These are phyloP conservation scores for Phymorhynchus buccinoides DNA, from an alignment of 1,140 invertebrate genomes.

Conservation along the genomic window DNA sequence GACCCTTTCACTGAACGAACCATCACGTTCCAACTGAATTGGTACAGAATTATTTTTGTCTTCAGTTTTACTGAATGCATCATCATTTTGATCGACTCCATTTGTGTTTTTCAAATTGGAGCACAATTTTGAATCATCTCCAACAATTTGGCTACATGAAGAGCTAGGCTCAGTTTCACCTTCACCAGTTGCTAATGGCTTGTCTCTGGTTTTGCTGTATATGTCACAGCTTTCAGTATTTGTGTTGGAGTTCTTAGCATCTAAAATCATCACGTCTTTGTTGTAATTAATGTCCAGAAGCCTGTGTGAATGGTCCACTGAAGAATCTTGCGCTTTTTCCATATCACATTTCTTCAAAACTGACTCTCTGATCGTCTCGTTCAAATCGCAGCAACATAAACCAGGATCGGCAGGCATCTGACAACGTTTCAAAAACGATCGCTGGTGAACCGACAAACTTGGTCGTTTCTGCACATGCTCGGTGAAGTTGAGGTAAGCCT, in stretches of 20 bases:
- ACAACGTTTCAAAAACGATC: constrained; percentile 60
- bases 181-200: no score
- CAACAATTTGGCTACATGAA: no score
- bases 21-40: neutral
- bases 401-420: constrained; percentile 40
- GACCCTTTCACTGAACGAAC: neutral
- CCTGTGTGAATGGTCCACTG: neutral
- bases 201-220: neutral
- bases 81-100: no score
- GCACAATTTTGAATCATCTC: no score
- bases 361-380: constrained; percentile 36
- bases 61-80: no score
- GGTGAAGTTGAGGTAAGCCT: constrained; percentile 80
- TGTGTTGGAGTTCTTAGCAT: neutral
- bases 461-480: constrained; percentile 73
- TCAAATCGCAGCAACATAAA: constrained; percentile 65
- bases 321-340: neutral
- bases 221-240: neutral
- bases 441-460: constrained; percentile 46
- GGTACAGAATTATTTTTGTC: no score
- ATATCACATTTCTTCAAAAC: neutral
- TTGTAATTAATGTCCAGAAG: neutral
- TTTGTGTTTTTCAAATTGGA: no score
- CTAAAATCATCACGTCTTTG: neutral
- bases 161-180: no score